Base-by-base conservation (phyloP, 1,140 invertebrate genomes). In the Drosophila tropicalis region DNA sequence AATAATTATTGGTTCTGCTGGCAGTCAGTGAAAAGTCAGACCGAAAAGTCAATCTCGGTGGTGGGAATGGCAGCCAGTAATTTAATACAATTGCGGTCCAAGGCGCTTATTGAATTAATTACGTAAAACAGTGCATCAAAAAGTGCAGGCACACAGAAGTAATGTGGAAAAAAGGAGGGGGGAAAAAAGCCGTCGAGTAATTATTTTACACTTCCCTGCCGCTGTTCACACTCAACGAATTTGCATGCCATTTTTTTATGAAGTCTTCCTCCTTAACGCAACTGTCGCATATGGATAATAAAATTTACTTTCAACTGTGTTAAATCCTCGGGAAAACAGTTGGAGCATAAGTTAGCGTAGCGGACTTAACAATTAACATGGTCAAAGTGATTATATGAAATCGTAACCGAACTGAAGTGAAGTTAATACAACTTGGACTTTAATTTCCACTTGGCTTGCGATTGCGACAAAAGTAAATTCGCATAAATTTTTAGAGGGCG, bases 31-130 rank as follows among this genome's bases (percentile, higher is more conserved):
- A 55, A 41, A 64, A 74, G 44, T 51, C 44, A 51, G 19, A 72
- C 79, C 70, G 77, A 83, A 22, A 86, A 83, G 83, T 86, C 82
- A 86, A 86, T 86, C 84, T 51, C 44, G 22, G 44, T 51, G 87
- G 76, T 69, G 69, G 69, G 72, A 81, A 76, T 87, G 65, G 75
- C 79, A 74, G 74, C 75, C 40, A 62, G 71, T 79, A 76, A 87
- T 86, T 79, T 78, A 89, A 87, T 86, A 82, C 85, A 86, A 76
- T 78, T 87, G 69, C 69, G 63, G 79, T 72, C 73, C 79, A 87
- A 86, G 82, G 83, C 83, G 82, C 82, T 87, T 87, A 86, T 86
- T 87, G 71, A 86, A 86, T 86, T 86, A 86, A 86, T 86, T 86
- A 70, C 76, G 74, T 55, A 71, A 86, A 87, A 80, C 69, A 85